These are phyloP conservation scores for Leptinotarsa haldemani DNA, from an alignment of 2,888 invertebrate genomes.

Conservation along the genomic window DNA sequence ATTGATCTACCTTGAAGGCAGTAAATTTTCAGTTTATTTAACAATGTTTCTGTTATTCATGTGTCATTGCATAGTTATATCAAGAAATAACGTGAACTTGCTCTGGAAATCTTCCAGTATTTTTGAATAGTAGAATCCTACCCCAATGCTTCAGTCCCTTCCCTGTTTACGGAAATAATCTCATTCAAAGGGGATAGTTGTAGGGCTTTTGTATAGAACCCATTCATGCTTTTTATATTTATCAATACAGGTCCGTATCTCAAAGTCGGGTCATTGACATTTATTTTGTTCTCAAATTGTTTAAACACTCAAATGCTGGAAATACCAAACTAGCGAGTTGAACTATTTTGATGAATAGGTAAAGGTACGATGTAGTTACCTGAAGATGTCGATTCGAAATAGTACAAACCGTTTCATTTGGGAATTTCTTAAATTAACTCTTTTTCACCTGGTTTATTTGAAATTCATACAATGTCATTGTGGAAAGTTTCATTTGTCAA, in stretches of 20 bases:
- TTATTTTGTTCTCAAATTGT: not conserved
- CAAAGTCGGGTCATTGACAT: not conserved
- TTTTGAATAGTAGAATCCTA: not conserved
- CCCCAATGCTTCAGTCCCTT: not conserved
- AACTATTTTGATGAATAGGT: not conserved
- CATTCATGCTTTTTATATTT: not conserved
- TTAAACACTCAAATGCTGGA: not conserved
- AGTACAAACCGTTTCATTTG: no score
- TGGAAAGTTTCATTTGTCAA: not conserved
- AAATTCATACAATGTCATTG: not conserved
- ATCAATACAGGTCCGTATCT: not conserved
- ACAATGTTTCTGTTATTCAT: no score
- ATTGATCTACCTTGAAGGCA: not conserved
- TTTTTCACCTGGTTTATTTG: no score
- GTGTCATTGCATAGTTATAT: no score
- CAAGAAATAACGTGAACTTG: no score
- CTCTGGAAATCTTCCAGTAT: not conserved
- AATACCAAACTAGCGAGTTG: not conserved
- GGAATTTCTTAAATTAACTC: no score
- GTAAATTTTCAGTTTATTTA: no score
- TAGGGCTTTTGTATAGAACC: not conserved
- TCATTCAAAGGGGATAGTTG: not conserved
- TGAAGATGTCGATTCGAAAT: no score
- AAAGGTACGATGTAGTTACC: no score
- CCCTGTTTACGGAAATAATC: constrained; percentile 4